Conservation (phyloP, 2,797 vertebrate genomes). For the Malacoraja senta region DNA sequence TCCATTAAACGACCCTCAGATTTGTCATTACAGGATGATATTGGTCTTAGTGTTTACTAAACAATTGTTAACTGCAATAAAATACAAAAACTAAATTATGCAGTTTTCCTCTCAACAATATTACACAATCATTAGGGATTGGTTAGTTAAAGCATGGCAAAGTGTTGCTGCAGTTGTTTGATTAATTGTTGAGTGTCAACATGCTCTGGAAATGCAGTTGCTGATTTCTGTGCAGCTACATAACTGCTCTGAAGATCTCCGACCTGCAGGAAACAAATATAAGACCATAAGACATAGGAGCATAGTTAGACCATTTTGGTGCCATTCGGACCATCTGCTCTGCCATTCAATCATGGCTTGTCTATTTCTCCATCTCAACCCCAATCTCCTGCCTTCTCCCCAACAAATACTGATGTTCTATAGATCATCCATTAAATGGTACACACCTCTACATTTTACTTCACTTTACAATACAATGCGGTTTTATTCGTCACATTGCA, state of each 20-base stretch:
- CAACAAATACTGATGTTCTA: background rate
- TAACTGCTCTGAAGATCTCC: constrained; percentile 96
- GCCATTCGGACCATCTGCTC: too few relatives aligned
- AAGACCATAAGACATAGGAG: too few relatives aligned
- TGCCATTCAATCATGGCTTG: too few relatives aligned
- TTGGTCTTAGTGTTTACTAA: background rate
- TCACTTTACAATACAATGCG: too few relatives aligned
- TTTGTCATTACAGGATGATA: background rate
- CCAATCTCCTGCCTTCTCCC: too few relatives aligned
- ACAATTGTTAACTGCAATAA: background rate
- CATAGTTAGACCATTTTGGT: too few relatives aligned
- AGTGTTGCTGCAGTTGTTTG: constrained; percentile 79
- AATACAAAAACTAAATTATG: background rate
- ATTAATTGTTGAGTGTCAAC: constrained; percentile 86
- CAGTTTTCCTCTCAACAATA: background rate
- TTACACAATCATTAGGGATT: background rate
- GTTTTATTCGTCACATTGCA: too few relatives aligned
- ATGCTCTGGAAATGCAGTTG: constrained; percentile 82
- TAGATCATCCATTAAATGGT: background rate
- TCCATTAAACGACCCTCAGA: background rate
- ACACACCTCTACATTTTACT: background rate
- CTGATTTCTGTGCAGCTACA: constrained; percentile 75
- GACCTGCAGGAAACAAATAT: constrained; percentile 55
- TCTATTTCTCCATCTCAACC: too few relatives aligned
- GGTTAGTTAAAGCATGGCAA: constrained; percentile 68